A percentile compares a stretch with the other conserved stretches of the same genome.
These are phyloP conservation scores for Mongoloraphidia duomilia DNA, from an alignment of 2,888 invertebrate species.

Conservation along the genomic window DNA sequence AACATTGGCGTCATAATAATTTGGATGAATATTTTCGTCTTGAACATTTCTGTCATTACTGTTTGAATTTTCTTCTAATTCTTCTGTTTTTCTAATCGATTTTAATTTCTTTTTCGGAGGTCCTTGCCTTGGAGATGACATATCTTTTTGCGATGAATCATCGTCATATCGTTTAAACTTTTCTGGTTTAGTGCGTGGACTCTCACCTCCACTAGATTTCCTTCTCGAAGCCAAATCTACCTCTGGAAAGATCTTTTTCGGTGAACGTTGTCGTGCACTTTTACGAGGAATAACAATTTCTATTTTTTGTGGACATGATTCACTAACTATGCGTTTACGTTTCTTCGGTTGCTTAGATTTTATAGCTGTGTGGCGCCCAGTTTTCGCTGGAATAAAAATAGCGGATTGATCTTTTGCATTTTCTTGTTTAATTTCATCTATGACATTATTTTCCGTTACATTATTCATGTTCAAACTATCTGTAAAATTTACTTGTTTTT, in stretches of 20 bases:
- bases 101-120: background rate
- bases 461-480: background rate
- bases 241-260: conserved; percentile 6
- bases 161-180: background rate
- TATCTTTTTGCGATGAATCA: background rate
- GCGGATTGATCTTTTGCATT: background rate
- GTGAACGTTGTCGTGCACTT: conserved; percentile 5
- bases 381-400: conserved; percentile 3
- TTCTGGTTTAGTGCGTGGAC: background rate
- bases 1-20: too few relatives aligned
- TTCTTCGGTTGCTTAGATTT: conserved; percentile 5
- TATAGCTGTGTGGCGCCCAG: conserved; percentile 4
- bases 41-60: too few relatives aligned
- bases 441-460: background rate
- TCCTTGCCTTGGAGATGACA: background rate
- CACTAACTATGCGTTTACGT: conserved; percentile 1
- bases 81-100: too few relatives aligned
- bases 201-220: background rate
- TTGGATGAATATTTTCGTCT: too few relatives aligned
- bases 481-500: background rate
- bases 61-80: background rate
- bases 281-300: conserved; percentile 4
- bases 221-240: conserved; percentile 3
- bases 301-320: background rate
- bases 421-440: background rate